Percentiles rank a stretch among this genome's conserved stretches.
Conservation (phyloP, 92 coral and sea anemone species). For the Bergia puertoricense region DNA sequence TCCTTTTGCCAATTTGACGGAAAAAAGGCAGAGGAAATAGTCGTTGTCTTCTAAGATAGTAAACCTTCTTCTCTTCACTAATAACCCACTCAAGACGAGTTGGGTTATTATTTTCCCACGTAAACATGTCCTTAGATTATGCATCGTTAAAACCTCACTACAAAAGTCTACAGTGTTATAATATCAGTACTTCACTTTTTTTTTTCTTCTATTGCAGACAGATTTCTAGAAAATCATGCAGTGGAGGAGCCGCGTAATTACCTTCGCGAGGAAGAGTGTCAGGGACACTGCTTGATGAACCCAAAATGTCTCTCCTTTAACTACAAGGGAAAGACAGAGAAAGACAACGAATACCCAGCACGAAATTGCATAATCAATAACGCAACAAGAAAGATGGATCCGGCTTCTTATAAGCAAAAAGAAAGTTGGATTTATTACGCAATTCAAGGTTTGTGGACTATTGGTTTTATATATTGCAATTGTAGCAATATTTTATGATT, state of each 20-base stretch:
- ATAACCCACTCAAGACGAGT: too few species aligned
- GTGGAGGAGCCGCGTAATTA: neutral
- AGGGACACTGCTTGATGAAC: neutral
- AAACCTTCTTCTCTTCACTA: too few species aligned
- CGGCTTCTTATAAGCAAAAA: neutral
- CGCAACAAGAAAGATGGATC: constrained; percentile 15
- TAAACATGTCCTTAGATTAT: too few species aligned
- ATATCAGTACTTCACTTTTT: too few species aligned
- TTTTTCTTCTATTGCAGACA: neutral
- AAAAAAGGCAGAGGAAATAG: too few species aligned
- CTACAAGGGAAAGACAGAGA: neutral
- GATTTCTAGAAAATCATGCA: neutral
- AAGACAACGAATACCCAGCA: neutral
- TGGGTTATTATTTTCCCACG: too few species aligned
- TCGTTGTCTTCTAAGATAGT: too few species aligned
- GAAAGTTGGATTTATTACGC: neutral
- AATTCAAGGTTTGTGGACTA: neutral
- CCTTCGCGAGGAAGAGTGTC: neutral
- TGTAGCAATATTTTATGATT: too few species aligned
- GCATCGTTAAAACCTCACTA: too few species aligned
- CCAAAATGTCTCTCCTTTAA: neutral
- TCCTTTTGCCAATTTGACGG: too few species aligned
- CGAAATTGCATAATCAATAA: neutral
- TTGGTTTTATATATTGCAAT: too few species aligned
- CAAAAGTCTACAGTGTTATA: too few species aligned